phyloP scores from a whole-genome alignment of 2,888 invertebrate genomes.

The Carabus problematicus region DNA sequence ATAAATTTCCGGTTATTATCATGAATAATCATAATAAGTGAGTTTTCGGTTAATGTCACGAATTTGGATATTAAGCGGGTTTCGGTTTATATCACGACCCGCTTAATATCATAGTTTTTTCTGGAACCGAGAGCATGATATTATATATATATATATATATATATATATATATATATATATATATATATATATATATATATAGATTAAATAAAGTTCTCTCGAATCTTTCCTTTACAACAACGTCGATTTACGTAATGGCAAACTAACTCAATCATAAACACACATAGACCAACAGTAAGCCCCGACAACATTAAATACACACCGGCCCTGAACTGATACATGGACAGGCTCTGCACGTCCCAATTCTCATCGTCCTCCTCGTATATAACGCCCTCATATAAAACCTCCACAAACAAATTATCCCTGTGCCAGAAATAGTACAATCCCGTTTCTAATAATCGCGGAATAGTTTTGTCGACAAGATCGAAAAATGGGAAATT shows the following conservation, averaged over 20 bases:
- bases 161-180: too few relatives aligned
- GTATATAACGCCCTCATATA: neutral
- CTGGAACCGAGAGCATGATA: too few relatives aligned
- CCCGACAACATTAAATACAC: conserved; percentile 30
- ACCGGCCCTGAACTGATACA: conserved; percentile 26
- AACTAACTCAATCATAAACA: neutral
- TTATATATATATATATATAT: too few relatives aligned
- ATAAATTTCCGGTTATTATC: too few relatives aligned
- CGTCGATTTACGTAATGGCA: neutral
- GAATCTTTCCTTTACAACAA: too few relatives aligned
- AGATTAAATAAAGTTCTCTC: too few relatives aligned
- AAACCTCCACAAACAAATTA: conserved; percentile 11
- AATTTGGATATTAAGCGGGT: too few relatives aligned
- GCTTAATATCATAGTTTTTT: too few relatives aligned
- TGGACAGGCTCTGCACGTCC: conserved; percentile 18
- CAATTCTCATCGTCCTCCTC: conserved; percentile 5
- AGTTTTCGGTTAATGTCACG: too few relatives aligned
- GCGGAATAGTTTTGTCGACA: conserved; percentile 16
- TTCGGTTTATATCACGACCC: too few relatives aligned
- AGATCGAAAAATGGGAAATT: conserved; percentile 13
- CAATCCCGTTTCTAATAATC: conserved; percentile 20
- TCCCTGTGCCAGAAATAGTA: conserved; percentile 21
- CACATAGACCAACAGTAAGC: conserved; percentile 1
- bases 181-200: too few relatives aligned
- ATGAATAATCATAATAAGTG: too few relatives aligned